These are phyloP conservation scores for Cuniculus paca DNA, from an alignment of 2,797 vertebrate genomes.

Conservation along the genomic window DNA sequence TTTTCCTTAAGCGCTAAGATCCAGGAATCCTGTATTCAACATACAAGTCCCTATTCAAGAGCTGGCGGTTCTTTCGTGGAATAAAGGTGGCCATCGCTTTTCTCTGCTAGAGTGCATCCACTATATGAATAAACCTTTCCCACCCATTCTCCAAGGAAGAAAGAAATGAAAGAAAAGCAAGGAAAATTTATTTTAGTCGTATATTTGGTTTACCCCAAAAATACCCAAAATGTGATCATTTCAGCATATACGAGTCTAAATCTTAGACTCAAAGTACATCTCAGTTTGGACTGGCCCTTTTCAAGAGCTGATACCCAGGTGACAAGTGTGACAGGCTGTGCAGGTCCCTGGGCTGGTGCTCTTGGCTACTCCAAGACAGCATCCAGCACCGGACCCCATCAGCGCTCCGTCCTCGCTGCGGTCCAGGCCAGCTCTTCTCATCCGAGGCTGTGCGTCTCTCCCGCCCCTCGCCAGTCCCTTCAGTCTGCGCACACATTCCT, in stretches of 20 bases:
- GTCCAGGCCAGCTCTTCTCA: neutral
- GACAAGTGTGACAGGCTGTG: neutral
- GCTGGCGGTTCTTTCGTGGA: neutral
- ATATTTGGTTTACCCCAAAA: neutral
- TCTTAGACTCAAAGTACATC: neutral
- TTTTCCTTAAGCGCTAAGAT: neutral
- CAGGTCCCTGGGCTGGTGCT: neutral
- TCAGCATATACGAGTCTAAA: neutral
- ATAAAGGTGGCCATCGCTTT: neutral
- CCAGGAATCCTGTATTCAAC: neutral
- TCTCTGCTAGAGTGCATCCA: neutral
- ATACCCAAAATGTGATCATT: neutral
- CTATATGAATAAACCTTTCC: no score
- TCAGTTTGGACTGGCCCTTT: neutral
- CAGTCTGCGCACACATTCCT: neutral
- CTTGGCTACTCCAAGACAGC: neutral
- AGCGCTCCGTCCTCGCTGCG: neutral
- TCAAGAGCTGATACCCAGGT: neutral
- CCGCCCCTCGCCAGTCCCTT: no score
- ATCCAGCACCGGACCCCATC: fast-evolving
- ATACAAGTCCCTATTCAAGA: neutral
- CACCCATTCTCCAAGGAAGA: neutral
- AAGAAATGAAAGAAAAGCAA: neutral
- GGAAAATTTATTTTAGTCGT: neutral
- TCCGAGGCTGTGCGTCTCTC: neutral